phyloP scores from a whole-genome alignment of 2,113 vertebrate species.

The Helogale parvula region DNA sequence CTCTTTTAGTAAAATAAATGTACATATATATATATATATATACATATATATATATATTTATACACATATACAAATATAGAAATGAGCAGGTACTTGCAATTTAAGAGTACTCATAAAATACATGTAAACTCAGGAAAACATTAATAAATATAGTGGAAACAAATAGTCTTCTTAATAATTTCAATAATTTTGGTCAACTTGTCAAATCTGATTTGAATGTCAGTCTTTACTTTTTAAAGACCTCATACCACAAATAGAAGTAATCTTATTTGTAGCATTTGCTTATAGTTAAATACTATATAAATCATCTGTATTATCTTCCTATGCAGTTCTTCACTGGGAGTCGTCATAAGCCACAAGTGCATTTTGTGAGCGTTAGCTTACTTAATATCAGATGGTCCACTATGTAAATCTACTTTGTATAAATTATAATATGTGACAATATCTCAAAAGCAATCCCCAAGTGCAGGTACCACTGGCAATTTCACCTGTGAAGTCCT shows the following conservation, averaged over 20 bases:
- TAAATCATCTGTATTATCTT: background rate
- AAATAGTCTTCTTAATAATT: background rate
- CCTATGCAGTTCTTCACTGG: background rate
- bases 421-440: background rate
- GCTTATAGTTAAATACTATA: background rate
- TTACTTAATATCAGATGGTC: background rate
- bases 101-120: background rate
- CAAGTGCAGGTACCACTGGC: no score
- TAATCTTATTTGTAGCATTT: background rate
- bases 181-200: conserved; percentile 8
- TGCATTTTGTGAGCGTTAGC: background rate
- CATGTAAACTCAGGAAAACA: background rate
- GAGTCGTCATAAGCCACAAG: background rate
- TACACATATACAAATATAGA: background rate
- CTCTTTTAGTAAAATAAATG: background rate
- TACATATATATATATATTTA: background rate
- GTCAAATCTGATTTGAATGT: background rate
- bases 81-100: background rate
- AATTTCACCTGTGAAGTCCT: background rate
- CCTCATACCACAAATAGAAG: background rate
- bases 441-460: background rate
- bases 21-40: background rate
- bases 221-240: background rate
- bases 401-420: background rate
- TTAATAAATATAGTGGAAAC: background rate